phyloP scores from a whole-genome alignment of 1,140 invertebrate species.

The Oryctes rhinoceros region DNA sequence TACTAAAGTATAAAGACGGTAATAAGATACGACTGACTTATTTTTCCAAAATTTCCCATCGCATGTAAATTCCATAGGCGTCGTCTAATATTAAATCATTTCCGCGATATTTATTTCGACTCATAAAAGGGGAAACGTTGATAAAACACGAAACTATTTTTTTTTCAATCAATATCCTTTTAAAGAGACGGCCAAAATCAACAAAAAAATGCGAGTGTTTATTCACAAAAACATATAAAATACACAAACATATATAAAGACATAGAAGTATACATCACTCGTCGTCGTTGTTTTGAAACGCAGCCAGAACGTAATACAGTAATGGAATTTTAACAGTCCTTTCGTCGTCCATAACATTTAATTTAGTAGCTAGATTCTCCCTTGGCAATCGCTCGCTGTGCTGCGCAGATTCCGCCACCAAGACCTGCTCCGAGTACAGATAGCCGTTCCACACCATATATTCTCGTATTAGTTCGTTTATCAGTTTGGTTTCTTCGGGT shows the following conservation, averaged over 20 bases:
- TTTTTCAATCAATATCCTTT: no score
- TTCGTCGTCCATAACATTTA: conserved; percentile 56
- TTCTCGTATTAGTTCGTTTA: conserved; percentile 65
- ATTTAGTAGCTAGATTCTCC: conserved; percentile 56
- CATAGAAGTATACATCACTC: conserved; percentile 4
- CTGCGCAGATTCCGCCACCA: conserved; percentile 59
- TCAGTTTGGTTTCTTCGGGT: conserved; percentile 62
- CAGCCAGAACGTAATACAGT: conserved; percentile 55
- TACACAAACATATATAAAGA: conserved; percentile 18
- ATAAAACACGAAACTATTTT: no score
- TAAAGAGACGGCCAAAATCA: neutral
- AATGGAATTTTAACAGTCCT: conserved; percentile 58
- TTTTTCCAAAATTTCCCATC: no score
- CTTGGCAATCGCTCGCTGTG: conserved; percentile 50
- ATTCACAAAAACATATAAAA: conserved; percentile 32
- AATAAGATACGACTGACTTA: no score
- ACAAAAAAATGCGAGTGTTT: conserved; percentile 1
- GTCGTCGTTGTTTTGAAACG: conserved; percentile 48
- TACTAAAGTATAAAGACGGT: no score
- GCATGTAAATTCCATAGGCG: no score
- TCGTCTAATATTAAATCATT: no score
- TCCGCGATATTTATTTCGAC: no score
- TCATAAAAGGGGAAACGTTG: no score
- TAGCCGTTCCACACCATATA: conserved; percentile 67
- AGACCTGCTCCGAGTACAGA: conserved; percentile 64